Evolutionary conservation across 2,888 invertebrate genomes (phyloP).

Genomic region (Dolomedes plantarius): DNA sequence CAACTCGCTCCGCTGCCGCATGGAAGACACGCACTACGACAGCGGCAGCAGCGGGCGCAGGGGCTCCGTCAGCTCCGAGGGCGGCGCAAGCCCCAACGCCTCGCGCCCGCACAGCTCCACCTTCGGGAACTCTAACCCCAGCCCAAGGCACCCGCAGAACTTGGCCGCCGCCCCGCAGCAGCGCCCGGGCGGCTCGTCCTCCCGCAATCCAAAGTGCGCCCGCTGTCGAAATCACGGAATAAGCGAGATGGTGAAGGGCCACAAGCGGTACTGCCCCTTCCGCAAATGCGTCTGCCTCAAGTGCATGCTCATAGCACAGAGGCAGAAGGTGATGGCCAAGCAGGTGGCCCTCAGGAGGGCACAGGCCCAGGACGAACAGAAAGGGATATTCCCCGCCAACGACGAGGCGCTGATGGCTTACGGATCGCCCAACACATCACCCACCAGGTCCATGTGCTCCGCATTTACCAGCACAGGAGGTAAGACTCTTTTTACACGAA

Average conservation of each 20-base stretch:
- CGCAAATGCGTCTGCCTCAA: slow-evolving; percentile 46
- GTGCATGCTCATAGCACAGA: slow-evolving; percentile 58
- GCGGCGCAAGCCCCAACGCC: too few species aligned
- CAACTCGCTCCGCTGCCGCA: background rate
- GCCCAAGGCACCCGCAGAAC: background rate
- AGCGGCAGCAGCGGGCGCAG: background rate
- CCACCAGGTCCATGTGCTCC: background rate
- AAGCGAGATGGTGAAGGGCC: slow-evolving; percentile 89
- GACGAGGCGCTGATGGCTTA: background rate
- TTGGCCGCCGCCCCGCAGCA: background rate
- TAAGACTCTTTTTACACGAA: too few species aligned
- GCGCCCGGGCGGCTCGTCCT: too few species aligned
- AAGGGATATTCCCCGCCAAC: background rate
- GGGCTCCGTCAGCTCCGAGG: too few species aligned
- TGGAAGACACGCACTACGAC: background rate
- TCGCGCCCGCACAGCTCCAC: too few species aligned
- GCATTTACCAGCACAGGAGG: background rate
- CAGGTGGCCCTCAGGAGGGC: slow-evolving; percentile 64
- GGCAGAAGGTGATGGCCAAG: slow-evolving; percentile 66
- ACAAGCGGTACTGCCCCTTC: slow-evolving; percentile 80
- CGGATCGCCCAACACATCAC: background rate
- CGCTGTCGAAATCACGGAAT: slow-evolving; percentile 88
- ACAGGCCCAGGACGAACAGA: slow-evolving; percentile 50
- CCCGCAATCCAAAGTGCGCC: slow-evolving; percentile 81
- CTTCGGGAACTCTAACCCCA: too few species aligned